Evolutionary conservation across 2,113 vertebrate genomes (phyloP).

Genomic region (Hippoglossus stenolepis): DNA sequence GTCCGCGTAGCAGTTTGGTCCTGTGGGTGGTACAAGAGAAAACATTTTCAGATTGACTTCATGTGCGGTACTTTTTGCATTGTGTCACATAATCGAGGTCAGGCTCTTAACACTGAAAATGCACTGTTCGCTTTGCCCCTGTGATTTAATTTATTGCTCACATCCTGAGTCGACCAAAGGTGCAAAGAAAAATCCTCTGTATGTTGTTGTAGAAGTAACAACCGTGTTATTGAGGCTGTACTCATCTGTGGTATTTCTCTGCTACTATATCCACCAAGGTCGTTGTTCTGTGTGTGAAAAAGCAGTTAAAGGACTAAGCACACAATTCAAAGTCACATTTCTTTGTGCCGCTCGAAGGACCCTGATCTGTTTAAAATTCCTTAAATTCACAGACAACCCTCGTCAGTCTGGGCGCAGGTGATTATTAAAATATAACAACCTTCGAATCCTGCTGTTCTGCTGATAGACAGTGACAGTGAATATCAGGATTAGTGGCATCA

Average conservation of each 20-base stretch:
- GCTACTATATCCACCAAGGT: constrained; percentile 23
- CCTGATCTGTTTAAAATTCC: constrained; percentile 5
- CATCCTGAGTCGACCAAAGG: neutral
- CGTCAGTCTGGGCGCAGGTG: neutral
- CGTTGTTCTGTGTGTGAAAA: neutral
- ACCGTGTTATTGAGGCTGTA: neutral
- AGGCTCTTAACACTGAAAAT: constrained; percentile 15
- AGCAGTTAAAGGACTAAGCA: neutral
- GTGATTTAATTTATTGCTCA: neutral
- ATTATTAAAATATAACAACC: constrained; percentile 1
- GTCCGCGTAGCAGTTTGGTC: constrained; percentile 97
- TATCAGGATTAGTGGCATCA: neutral
- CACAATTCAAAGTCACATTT: constrained; percentile 31
- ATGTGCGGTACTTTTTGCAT: neutral
- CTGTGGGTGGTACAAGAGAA: constrained; percentile 77
- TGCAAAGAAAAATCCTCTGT: neutral
- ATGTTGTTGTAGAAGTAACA: neutral
- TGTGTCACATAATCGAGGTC: constrained; percentile 24
- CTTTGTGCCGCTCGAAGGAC: constrained; percentile 30
- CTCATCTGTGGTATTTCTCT: constrained; percentile 13
- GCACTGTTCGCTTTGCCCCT: neutral
- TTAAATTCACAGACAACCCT: constrained; percentile 8
- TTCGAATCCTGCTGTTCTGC: neutral
- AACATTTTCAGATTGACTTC: constrained; percentile 21
- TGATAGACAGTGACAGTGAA: constrained; percentile 7